Evolutionary conservation across 2,113 vertebrate genomes (phyloP), one percentile per base, ranked within the genome.

Genomic region (Protobothrops flavoviridis): DNA sequence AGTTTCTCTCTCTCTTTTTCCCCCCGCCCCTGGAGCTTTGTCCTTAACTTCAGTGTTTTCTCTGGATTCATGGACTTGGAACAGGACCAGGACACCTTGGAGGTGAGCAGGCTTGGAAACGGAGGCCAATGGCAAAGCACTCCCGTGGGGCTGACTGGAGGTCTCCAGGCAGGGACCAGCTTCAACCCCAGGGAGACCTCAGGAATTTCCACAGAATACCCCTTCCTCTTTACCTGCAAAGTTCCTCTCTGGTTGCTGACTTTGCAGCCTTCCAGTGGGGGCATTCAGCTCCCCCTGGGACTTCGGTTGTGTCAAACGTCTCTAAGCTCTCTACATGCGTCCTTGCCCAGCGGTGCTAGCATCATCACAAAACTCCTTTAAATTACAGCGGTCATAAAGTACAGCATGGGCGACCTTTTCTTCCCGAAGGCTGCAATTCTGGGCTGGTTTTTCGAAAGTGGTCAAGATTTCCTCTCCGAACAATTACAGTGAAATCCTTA

Each of bases 391-490:
- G 69, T 15, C n/a, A 7, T 5, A 39, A 39, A 7, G n/a, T 0
- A n/a, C 1, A 7, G 64, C n/a, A 7, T 0, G 5, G n/a, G n/a
- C 1, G 13, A 33, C 2, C 5, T 33, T 15, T 17, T 2, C 64
- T 5, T 13, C 64, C 64, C 15, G 2, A 33, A 33, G 64, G n/a
- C 5, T 33, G 64, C 69, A 33, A 74, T 74, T 74, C n/a, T 33
- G 69, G n/a, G n/a, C n/a, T 20, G 69, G n/a, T 74, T 74, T 74
- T 17, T 17, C 13, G 17, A 17, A 33, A 17, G 15, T 39, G n/a
- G 4, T 6, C 64, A 69, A 29, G 64, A 33, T 69, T 69, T n/a
- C 64, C 29, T 5, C 64, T 5, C 29, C 1, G 4, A 69, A 33
- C 64, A 74, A 74, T 74, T 33, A 0, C 64, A 33, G 64, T 17